Conservation (phyloP, 2,113 vertebrate genomes). For the Macrotus californicus region DNA sequence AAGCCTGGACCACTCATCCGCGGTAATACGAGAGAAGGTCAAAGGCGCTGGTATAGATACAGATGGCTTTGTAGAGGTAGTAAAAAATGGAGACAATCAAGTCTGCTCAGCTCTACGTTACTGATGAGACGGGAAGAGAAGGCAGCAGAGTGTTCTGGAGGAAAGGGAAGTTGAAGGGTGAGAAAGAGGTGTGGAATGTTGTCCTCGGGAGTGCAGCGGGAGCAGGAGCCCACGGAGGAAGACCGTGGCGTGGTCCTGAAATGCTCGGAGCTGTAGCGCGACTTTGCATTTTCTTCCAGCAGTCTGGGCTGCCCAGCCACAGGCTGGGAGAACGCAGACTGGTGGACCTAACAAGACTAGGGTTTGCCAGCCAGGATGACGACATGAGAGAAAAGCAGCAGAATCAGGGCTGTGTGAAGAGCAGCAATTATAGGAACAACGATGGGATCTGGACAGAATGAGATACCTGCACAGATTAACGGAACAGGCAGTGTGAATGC, state of each 20-base stretch:
- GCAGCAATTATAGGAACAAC: neutral
- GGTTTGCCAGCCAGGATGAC: neutral
- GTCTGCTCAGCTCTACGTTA: neutral
- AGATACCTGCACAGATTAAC: neutral
- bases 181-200: neutral
- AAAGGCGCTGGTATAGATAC: neutral
- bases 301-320: neutral
- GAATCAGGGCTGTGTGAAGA: neutral
- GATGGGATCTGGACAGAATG: neutral
- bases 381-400: neutral
- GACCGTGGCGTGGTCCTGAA: neutral
- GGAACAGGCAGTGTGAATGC: neutral
- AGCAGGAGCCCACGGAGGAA: neutral
- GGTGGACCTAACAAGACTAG: neutral
- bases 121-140: neutral
- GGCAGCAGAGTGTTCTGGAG: neutral
- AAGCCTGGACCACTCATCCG: neutral
- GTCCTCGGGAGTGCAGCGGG: neutral
- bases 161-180: neutral
- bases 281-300: neutral
- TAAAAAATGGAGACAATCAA: neutral
- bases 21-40: neutral
- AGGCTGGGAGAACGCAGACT: neutral
- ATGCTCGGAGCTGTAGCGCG: neutral
- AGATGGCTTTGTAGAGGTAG: neutral